Conservation (phyloP, 2,888 invertebrate genomes). For the Eurois occulta region DNA sequence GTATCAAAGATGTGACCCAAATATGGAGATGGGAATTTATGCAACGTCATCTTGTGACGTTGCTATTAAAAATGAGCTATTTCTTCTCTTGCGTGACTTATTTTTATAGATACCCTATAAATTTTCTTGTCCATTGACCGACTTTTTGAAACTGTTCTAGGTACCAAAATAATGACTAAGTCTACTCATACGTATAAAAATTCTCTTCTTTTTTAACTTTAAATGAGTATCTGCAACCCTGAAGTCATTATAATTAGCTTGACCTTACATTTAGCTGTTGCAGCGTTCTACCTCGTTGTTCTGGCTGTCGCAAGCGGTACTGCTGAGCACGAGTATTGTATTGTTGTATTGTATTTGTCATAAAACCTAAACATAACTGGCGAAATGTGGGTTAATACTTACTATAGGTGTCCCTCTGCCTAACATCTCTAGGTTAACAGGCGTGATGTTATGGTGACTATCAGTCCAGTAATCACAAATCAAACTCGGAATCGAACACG, state of each 20-base stretch:
- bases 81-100: background rate
- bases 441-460: background rate
- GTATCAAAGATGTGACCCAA: constrained; percentile 1
- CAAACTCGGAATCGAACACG: no score
- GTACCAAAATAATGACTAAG: no score
- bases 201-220: no score
- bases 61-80: constrained; percentile 24
- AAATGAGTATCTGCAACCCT: background rate
- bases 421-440: background rate
- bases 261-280: background rate
- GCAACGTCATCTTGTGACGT: constrained; percentile 3
- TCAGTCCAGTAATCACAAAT: background rate
- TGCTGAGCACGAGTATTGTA: no score
- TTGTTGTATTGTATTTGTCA: background rate
- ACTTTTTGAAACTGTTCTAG: background rate
- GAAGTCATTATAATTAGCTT: background rate
- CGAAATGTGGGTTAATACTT: background rate
- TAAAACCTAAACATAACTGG: background rate
- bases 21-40: constrained; percentile 23
- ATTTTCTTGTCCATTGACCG: background rate
- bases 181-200: no score
- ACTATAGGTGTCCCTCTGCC: background rate
- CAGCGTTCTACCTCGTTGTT: background rate
- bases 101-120: background rate
- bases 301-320: background rate